A percentile compares a stretch with the other conserved stretches of the same genome.
Conservation (phyloP, 2,888 invertebrate genomes). For the Eilema griseolum region DNA sequence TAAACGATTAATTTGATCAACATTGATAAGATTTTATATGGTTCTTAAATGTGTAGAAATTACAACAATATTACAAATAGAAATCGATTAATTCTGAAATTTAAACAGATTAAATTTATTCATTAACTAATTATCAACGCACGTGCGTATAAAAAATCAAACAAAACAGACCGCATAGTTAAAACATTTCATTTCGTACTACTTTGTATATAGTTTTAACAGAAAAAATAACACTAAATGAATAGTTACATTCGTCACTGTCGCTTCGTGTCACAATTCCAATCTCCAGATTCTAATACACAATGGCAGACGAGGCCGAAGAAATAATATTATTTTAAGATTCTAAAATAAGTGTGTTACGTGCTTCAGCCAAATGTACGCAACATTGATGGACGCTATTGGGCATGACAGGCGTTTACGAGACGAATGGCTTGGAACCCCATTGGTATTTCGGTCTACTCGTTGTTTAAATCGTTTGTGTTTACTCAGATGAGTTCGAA, state of each 20-base stretch:
- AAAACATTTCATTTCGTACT: not conserved
- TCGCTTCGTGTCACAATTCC: slow-evolving; percentile 45
- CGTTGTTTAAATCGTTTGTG: slow-evolving; percentile 62
- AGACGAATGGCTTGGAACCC: slow-evolving; percentile 68
- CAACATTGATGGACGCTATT: slow-evolving; percentile 82
- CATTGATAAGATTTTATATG: slow-evolving; percentile 9
- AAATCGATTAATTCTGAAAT: not conserved
- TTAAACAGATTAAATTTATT: not conserved
- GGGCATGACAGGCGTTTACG: slow-evolving; percentile 76
- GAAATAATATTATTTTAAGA: slow-evolving; percentile 64
- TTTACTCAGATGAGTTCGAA: slow-evolving; percentile 83
- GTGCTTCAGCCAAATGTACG: slow-evolving; percentile 81
- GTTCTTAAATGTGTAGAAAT: not conserved
- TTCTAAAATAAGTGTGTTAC: slow-evolving; percentile 77
- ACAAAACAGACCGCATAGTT: not conserved
- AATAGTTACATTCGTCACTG: slow-evolving; percentile 50
- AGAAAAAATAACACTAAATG: slow-evolving; percentile 28
- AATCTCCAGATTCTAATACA: slow-evolving; percentile 47
- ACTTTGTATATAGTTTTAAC: not conserved
- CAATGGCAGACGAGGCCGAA: slow-evolving; percentile 41
- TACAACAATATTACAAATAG: not conserved
- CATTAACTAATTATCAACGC: not conserved
- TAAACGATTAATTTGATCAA: slow-evolving; percentile 18
- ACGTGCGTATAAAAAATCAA: not conserved
- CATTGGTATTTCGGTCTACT: slow-evolving; percentile 78